phyloP scores from a whole-genome alignment of 2,888 invertebrate genomes.

The Sinentomon sp. region DNA sequence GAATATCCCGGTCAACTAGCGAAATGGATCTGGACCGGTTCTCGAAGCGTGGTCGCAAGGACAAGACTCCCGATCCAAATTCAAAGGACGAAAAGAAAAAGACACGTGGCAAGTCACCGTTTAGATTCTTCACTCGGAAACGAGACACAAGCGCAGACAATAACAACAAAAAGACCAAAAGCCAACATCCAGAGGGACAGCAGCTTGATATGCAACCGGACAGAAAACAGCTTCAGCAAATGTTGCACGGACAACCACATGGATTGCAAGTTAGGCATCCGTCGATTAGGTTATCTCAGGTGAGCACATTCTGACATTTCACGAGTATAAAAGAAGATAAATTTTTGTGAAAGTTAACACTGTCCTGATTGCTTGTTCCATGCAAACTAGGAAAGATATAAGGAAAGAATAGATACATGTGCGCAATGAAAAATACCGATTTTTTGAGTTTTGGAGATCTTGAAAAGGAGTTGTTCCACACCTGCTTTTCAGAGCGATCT shows the following conservation, averaged over 20 bases:
- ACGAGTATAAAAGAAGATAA: background rate
- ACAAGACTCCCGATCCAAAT: constrained; percentile 15
- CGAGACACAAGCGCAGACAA: constrained; percentile 38
- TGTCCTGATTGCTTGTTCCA: no score
- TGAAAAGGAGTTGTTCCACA: no score
- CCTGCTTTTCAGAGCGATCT: no score
- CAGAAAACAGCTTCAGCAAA: constrained; percentile 12
- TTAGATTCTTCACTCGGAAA: constrained; percentile 69
- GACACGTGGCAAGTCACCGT: constrained; percentile 65
- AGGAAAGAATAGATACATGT: no score
- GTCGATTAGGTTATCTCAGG: constrained; percentile 8
- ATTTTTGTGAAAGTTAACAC: no score
- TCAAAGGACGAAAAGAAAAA: constrained; percentile 35
- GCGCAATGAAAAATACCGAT: no score
- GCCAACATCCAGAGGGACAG: constrained; percentile 29
- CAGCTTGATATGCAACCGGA: constrained; percentile 11
- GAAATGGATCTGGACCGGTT: constrained; percentile 46
- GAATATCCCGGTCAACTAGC: constrained; percentile 40
- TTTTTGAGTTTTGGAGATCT: no score
- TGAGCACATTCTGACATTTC: constrained; percentile 1
- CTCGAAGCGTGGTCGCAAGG: constrained; percentile 26
- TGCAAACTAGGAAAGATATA: no score
- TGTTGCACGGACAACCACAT: constrained; percentile 14
- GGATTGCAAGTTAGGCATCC: constrained; percentile 9
- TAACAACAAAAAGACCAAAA: constrained; percentile 35